Evolutionary conservation across 2,888 invertebrate genomes (phyloP).

Genomic region (Rutpela maculata): DNA sequence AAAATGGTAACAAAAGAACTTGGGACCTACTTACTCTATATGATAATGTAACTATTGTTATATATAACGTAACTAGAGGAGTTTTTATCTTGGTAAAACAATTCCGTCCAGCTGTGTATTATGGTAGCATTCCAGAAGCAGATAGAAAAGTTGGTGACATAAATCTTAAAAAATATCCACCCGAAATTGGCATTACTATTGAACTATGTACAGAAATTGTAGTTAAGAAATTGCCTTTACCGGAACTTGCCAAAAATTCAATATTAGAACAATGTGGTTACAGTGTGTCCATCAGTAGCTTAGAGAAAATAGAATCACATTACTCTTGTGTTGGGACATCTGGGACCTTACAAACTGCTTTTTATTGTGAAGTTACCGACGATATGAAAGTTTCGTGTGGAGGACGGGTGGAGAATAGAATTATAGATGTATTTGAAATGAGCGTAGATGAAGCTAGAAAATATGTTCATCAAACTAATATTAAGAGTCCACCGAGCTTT

Average conservation of each 20-base stretch:
- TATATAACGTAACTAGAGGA: slow-evolving; percentile 86
- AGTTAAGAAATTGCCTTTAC: slow-evolving; percentile 85
- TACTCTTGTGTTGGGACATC: slow-evolving; percentile 88
- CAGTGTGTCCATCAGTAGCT: slow-evolving; percentile 81
- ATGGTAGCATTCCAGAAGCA: slow-evolving; percentile 79
- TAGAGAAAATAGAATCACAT: slow-evolving; percentile 81
- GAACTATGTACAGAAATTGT: slow-evolving; percentile 97
- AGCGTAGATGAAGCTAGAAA: slow-evolving; percentile 82
- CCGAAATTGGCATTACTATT: slow-evolving; percentile 85
- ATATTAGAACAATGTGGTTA: slow-evolving; percentile 96
- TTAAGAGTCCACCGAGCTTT: slow-evolving; percentile 86
- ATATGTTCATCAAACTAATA: slow-evolving; percentile 77
- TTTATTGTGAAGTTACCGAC: slow-evolving; percentile 93
- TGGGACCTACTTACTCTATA: slow-evolving; percentile 91
- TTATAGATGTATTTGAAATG: slow-evolving; percentile 94
- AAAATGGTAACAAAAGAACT: slow-evolving; percentile 84
- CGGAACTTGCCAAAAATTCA: slow-evolving; percentile 91
- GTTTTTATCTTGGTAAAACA: slow-evolving; percentile 92
- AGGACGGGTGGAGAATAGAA: slow-evolving; percentile 90
- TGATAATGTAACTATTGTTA: slow-evolving; percentile 89
- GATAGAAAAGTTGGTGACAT: slow-evolving; percentile 75
- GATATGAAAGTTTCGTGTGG: slow-evolving; percentile 83
- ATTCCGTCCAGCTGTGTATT: slow-evolving; percentile 93
- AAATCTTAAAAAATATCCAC: slow-evolving; percentile 81
- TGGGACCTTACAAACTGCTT: slow-evolving; percentile 87